These are phyloP conservation scores for Pseudomugil gertrudae DNA, from an alignment of 2,797 vertebrate species.

Conservation along the genomic window DNA sequence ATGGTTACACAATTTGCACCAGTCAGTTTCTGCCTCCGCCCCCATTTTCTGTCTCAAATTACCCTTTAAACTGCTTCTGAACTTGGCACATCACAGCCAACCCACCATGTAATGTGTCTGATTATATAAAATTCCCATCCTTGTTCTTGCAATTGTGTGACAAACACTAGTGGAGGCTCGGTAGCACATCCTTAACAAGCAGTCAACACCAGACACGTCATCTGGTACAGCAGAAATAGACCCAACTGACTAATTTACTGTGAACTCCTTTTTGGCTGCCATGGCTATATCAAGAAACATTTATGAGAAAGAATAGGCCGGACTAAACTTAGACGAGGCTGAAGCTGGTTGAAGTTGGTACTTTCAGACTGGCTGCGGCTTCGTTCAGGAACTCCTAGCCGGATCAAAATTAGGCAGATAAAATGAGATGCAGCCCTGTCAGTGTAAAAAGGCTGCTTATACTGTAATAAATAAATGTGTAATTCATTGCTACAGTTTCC, in stretches of 20 bases:
- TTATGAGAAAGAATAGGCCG: slow-evolving; percentile 63
- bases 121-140: slow-evolving; percentile 27
- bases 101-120: slow-evolving; percentile 41
- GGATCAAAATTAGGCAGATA: no score
- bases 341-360: slow-evolving; percentile 4
- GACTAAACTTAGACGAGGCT: slow-evolving; percentile 69
- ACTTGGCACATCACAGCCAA: slow-evolving; percentile 39
- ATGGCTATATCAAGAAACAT: slow-evolving; percentile 66
- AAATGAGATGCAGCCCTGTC: neutral
- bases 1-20: slow-evolving; percentile 22
- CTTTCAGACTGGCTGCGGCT: no score
- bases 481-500: neutral
- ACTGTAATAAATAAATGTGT: no score
- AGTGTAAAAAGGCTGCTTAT: neutral
- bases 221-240: slow-evolving; percentile 72
- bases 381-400: no score
- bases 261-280: slow-evolving; percentile 57
- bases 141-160: slow-evolving; percentile 31
- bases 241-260: slow-evolving; percentile 70
- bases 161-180: slow-evolving; percentile 40
- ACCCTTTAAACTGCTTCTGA: slow-evolving; percentile 46
- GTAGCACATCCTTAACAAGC: slow-evolving; percentile 65
- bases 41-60: slow-evolving; percentile 40
- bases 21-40: slow-evolving; percentile 32
- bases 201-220: slow-evolving; percentile 66